These are phyloP conservation scores for Romanogobio albipinnatus DNA, from an alignment of 2,113 vertebrate species.

Conservation along the genomic window DNA sequence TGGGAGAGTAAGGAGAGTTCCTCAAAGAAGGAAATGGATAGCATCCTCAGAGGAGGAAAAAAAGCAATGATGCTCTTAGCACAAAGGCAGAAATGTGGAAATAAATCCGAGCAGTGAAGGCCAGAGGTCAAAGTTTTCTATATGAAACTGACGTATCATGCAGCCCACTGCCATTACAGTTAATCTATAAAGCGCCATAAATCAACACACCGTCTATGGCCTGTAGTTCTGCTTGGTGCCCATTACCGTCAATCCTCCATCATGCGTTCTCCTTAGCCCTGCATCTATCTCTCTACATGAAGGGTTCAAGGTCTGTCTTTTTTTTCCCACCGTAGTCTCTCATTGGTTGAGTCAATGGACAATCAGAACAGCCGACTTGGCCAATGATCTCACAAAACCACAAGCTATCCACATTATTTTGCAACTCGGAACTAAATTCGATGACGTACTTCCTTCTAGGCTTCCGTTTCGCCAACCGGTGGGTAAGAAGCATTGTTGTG, in stretches of 20 bases:
- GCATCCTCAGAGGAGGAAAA: background rate
- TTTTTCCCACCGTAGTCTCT: background rate
- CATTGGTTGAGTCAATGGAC: too few species aligned
- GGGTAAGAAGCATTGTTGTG: too few species aligned
- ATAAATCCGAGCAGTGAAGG: background rate
- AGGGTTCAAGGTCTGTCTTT: background rate
- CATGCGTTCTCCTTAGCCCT: background rate
- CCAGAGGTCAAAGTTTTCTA: slow-evolving; percentile 13
- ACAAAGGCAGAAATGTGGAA: slow-evolving; percentile 2
- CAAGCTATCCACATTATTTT: background rate
- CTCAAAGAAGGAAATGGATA: slow-evolving; percentile 38
- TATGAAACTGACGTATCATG: background rate
- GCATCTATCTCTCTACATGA: background rate
- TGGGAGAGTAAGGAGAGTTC: slow-evolving; percentile 21
- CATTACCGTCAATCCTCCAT: slow-evolving; percentile 5
- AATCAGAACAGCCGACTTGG: background rate
- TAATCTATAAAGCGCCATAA: slow-evolving; percentile 28
- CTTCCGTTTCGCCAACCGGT: too few species aligned
- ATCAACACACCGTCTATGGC: background rate
- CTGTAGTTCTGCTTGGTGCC: background rate
- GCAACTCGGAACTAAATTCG: too few species aligned
- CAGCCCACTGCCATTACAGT: background rate
- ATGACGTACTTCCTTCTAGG: too few species aligned
- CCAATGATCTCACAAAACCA: background rate
- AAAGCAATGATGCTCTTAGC: background rate